Percentiles rank a stretch among this genome's conserved stretches.
These are phyloP conservation scores for Diabrotica undecimpunctata DNA, from an alignment of 1,140 invertebrate species.

Conservation along the genomic window DNA sequence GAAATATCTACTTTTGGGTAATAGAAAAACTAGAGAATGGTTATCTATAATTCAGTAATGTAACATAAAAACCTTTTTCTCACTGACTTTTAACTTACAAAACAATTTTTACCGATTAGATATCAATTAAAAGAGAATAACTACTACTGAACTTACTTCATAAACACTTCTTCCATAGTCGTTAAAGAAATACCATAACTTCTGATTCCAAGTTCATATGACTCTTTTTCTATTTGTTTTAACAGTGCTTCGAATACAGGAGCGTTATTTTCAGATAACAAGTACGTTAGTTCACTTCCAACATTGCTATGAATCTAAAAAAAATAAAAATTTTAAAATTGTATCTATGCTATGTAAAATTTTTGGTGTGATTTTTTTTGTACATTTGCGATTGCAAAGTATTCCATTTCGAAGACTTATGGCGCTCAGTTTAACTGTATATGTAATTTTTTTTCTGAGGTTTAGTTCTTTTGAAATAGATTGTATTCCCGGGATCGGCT, in stretches of 20 bases:
- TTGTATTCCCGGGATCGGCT: no score
- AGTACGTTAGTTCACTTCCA: constrained; percentile 39
- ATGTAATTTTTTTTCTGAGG: no score
- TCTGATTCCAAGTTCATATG: constrained; percentile 60
- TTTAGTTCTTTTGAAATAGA: no score
- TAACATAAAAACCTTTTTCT: background rate
- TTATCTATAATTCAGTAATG: background rate
- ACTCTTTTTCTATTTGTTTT: constrained; percentile 63
- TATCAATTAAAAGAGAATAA: background rate
- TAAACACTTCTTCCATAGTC: constrained; percentile 88
- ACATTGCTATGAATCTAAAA: constrained; percentile 30
- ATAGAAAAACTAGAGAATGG: no score
- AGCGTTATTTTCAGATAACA: constrained; percentile 39
- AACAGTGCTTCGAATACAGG: constrained; percentile 62
- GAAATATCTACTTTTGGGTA: no score
- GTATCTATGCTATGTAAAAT: no score
- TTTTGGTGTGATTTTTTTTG: no score
- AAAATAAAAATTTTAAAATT: background rate
- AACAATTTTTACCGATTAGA: background rate
- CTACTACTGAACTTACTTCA: constrained; percentile 62
- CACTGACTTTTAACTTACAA: background rate
- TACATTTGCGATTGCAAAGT: no score
- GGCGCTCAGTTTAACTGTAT: no score
- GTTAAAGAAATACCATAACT: constrained; percentile 71
- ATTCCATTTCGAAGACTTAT: no score